Evolutionary conservation across 2,888 invertebrate species (phyloP), one percentile per base, ranked within the genome.

Genomic region (Drosophila mimica): DNA sequence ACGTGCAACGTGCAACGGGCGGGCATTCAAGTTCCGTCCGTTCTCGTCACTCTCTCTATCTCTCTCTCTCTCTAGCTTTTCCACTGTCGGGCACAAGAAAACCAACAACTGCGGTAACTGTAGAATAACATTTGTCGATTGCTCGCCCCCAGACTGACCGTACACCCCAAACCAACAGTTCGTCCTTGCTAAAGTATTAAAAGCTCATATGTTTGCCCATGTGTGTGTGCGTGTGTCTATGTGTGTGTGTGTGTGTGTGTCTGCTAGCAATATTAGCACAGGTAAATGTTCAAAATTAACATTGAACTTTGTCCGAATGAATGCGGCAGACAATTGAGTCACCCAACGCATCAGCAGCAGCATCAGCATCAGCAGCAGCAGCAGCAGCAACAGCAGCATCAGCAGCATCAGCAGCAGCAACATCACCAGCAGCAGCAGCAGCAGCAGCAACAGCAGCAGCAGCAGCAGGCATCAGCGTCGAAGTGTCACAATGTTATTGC

Each of bases 221-320:
- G 15, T 51, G 31, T 43, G 33, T 31, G 38, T 53, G 43, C 25
- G 17, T 52, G 30, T 36, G n/a, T 43, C n/a, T 49, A 20, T 43
- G 38, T 54, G 46, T 51, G 49, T 57, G 34, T 56, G 64, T 60
- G 65, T 67, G 46, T 49, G 60, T 52, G 73, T 78, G 75, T 75
- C 48, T 66, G 73, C 48, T 53, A 70, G 59, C 87, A 88, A 87
- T 90, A 90, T 90, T 90, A 88, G 87, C 82, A 74, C 75, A 90
- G 88, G 89, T 89, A 90, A 88, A 90, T 89, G 84, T 79, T 82
- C 67, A 89, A 88, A 90, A 90, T 88, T 90, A 88, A 88, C 88
- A 89, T 90, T 88, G 90, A 90, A 90, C 88, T 89, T 87, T 89
- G 78, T 60, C 72, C 69, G 75, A 76, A 69, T 69, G 79, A 62